phyloP scores from a whole-genome alignment of 2,888 invertebrate genomes.

The Oscheius sp. region DNA sequence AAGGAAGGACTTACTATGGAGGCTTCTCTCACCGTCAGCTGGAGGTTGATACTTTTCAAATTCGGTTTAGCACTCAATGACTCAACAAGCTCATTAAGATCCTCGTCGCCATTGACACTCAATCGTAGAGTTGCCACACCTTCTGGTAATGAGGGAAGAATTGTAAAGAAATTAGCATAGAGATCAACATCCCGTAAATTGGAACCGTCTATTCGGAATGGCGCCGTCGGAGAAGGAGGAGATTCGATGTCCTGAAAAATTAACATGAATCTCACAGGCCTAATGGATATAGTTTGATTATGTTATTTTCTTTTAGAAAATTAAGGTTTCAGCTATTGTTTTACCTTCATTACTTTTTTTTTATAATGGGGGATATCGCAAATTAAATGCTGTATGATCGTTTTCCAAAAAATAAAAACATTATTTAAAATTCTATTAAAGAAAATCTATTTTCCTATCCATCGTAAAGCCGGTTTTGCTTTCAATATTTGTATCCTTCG shows the following conservation, averaged over 20 bases:
- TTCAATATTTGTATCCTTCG: no score
- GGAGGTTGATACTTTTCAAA: slow-evolving; percentile 57
- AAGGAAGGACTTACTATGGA: slow-evolving; percentile 57
- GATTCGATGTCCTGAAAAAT: slow-evolving; percentile 3
- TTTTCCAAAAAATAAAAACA: background rate
- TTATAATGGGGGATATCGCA: background rate
- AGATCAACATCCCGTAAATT: slow-evolving; percentile 64
- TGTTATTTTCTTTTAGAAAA: no score
- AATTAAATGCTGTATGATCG: background rate
- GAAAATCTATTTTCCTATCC: no score
- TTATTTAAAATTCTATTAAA: no score
- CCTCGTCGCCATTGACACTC: slow-evolving; percentile 65
- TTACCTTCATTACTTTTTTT: background rate
- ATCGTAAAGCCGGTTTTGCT: no score
- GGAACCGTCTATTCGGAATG: slow-evolving; percentile 43
- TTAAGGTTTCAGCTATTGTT: background rate
- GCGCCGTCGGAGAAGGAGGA: slow-evolving; percentile 20
- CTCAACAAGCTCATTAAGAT: slow-evolving; percentile 38
- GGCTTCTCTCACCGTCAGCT: slow-evolving; percentile 58
- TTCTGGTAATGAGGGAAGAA: slow-evolving; percentile 61
- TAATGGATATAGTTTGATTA: background rate
- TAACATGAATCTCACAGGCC: no score
- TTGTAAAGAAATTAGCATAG: slow-evolving; percentile 66
- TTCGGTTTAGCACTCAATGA: slow-evolving; percentile 30
- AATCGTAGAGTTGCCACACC: slow-evolving; percentile 62